Base-by-base conservation (phyloP, 2,113 vertebrate genomes). In the Vidua macroura region DNA sequence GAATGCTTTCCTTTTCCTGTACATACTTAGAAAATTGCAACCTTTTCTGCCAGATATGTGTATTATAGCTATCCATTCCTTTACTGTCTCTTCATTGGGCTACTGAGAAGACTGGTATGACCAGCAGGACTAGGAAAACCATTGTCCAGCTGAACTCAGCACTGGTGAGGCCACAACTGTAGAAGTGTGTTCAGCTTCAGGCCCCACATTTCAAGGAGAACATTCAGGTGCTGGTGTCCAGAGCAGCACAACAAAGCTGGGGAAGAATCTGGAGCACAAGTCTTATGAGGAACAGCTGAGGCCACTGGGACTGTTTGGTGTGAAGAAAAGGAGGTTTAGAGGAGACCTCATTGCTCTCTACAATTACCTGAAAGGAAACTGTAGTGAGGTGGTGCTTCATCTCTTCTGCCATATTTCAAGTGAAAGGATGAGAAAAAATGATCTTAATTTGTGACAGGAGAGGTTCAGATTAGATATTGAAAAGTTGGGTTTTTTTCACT, bases 401-500 rank as follows among this genome's bases (percentile, higher is more conserved):
- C 30, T 67, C 28, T 17, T 52, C 24, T n/a, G 11, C 10, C 23
- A n/a, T 15, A 6, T 60, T 49, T 60, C 69, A 68, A 53, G 13
- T 10, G 20, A 60, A 74, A 68, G 16, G 7, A 41, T 30, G 13
- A 60, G 39, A 75, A 39, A 43, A 82, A 53, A 67, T 44, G 0
- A 39, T 19, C 9, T 30, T 39, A 39, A 46, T n/a, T 30, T 46
- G 3, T n/a, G 13, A 11, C 5, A 46, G 33, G 11, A 1, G 3
- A 62, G 4, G 9, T 46, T 35, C 28, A 60, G 39, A 60, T 82
- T 60, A 30, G 53, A 21, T 67, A 67, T 4, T 39, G 37, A 60
- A 56, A 25, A 17, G 8, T 17, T 20, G 2, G 3, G 0, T 0
- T 13, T 33, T 80, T 78, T 62, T 20, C 20, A 25, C 24, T 41